These are phyloP conservation scores for Crotalus viridis DNA, from an alignment of 2,113 vertebrate species.

Conservation along the genomic window DNA sequence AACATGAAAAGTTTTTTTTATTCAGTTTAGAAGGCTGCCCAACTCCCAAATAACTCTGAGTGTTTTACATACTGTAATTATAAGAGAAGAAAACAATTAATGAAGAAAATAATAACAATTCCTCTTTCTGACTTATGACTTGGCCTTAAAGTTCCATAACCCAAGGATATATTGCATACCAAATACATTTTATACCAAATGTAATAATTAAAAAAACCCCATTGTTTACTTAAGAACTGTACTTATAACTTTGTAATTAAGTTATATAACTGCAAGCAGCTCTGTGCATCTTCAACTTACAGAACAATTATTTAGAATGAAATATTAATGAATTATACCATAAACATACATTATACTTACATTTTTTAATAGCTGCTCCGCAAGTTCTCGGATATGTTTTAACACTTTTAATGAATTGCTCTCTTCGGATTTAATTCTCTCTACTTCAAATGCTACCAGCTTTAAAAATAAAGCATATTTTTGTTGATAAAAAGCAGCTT, in stretches of 20 bases:
- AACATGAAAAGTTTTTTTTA: background rate
- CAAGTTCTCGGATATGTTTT: slow-evolving; percentile 89
- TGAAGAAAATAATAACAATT: background rate
- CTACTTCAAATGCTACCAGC: slow-evolving; percentile 93
- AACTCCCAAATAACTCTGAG: background rate
- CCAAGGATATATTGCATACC: background rate
- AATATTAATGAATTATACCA: slow-evolving; percentile 19
- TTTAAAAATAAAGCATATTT: slow-evolving; percentile 54
- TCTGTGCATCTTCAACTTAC: background rate
- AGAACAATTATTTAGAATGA: background rate
- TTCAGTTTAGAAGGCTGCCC: background rate
- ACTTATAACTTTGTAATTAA: background rate
- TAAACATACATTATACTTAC: slow-evolving; percentile 73
- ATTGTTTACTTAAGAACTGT: background rate
- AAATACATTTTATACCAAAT: background rate
- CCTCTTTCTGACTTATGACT: background rate
- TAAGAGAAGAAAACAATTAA: background rate
- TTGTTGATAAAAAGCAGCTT: slow-evolving; percentile 15
- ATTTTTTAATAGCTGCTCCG: slow-evolving; percentile 93
- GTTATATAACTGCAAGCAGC: background rate
- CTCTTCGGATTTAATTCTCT: slow-evolving; percentile 90
- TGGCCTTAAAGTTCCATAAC: background rate
- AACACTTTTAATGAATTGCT: slow-evolving; percentile 81
- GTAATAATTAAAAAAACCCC: background rate
- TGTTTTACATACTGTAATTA: background rate